Base-by-base conservation (phyloP, 2,888 invertebrate species). In the Amiota minor region DNA sequence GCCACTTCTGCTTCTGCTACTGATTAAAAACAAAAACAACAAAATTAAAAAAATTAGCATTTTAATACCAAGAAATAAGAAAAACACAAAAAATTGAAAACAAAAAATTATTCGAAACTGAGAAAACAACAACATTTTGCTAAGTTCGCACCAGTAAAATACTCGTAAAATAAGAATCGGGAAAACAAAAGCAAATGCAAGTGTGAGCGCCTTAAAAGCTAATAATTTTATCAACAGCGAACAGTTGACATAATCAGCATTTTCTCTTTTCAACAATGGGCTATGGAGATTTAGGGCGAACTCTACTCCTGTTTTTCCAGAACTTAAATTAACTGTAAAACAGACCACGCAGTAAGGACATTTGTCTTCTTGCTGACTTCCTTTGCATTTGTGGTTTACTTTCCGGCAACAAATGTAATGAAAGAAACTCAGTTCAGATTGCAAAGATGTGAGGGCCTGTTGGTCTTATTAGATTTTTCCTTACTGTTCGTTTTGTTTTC, bases 11-110 rank as follows among this genome's bases (percentile, higher is more conserved):
- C 75, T 79, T 77, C 72, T 77, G 72, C 76, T 79, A 78, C 86
- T 85, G 87, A 87, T 87, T 88, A 88, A 87, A 68, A 82, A 81
- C 78, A 83, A 81, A 85, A 88, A 88, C 86, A 86, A 86, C 84
- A 82, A 86, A 86, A 88, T 88, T 87, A 86, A 85, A 76, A 83
- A 87, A 88, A 88, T 88, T 88, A 86, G 86, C 87, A 88, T 88
- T 85, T 87, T 81, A 88, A 88, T 88, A 80, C 79, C 80, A 83
- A 87, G 20, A 59, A 88, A 87, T 14, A 82, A 81, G 77, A 82
- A 81, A 84, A 87, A 88, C 87, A 80, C 79, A 81, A 83, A 87
- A 59, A 59, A 87, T 86, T 14, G 81, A 81, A 77, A 82, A 81
- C 84, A 83, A 86, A 75, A 72, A 76, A 75, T 70, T 67, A 46